Percentiles rank a stretch among this genome's conserved stretches.
phyloP scores from a whole-genome alignment of 2,797 vertebrate species.

The Alca torda region DNA sequence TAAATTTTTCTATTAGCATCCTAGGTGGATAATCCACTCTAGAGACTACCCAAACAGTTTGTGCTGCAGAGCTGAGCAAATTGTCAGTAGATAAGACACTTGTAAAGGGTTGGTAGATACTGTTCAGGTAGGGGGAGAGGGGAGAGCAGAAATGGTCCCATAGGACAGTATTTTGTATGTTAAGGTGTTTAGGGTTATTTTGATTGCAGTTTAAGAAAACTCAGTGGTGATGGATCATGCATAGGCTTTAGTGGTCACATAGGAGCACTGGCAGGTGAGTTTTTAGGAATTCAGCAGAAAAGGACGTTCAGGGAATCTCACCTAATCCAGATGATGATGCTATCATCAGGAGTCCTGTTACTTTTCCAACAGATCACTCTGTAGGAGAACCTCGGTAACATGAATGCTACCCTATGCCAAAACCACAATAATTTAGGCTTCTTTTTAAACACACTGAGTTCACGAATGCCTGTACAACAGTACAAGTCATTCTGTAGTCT shows the following conservation, averaged over 20 bases:
- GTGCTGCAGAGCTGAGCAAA: neutral
- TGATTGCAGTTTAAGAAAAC: neutral
- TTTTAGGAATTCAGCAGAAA: neutral
- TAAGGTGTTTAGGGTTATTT: neutral
- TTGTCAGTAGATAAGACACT: neutral
- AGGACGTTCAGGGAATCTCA: neutral
- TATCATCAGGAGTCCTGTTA: neutral
- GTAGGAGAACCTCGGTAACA: neutral
- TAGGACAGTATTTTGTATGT: neutral
- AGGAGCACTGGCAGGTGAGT: neutral
- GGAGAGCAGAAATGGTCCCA: neutral
- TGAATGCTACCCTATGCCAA: neutral
- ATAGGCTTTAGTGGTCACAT: accelerated
- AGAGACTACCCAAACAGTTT: neutral
- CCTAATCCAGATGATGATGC: neutral
- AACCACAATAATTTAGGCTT: neutral
- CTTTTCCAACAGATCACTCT: neutral
- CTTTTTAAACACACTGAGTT: neutral
- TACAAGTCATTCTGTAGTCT: neutral
- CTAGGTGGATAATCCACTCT: neutral
- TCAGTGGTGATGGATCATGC: accelerated
- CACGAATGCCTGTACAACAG: accelerated
- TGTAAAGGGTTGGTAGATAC: neutral
- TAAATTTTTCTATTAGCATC: neutral
- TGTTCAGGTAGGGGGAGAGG: neutral